Conservation (phyloP, 2,797 vertebrate species). For the Sebastes oblongus region DNA sequence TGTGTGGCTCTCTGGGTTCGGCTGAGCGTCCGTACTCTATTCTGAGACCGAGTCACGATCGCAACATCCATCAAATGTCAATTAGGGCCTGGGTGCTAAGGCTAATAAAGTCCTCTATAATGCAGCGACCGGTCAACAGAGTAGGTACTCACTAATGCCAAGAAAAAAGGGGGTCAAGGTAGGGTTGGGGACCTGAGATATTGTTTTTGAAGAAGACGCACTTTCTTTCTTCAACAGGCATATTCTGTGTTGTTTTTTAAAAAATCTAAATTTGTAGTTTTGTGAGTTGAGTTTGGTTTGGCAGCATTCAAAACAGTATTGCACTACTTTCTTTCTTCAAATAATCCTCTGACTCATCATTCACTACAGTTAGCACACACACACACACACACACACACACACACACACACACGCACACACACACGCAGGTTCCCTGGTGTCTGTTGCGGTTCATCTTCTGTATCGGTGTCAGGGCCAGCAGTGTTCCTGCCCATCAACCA, state of each 20-base stretch:
- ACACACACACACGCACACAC: not conserved
- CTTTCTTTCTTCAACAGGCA: not conserved
- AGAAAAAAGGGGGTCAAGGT: constrained; percentile 40
- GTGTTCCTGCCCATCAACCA: constrained; percentile 40
- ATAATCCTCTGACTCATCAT: not conserved
- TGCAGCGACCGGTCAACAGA: constrained; percentile 66
- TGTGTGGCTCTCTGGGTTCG: constrained; percentile 31
- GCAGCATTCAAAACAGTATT: not conserved
- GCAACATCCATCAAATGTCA: constrained; percentile 79
- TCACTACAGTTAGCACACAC: not conserved
- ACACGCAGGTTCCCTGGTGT: not conserved
- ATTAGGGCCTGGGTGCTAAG: constrained; percentile 78
- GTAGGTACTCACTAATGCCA: constrained; percentile 53
- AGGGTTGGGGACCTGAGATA: not conserved
- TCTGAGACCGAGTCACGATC: constrained; percentile 52
- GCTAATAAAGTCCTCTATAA: constrained; percentile 58
- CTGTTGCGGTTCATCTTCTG: constrained; percentile 29
- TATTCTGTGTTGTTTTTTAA: not conserved
- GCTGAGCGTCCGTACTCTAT: constrained; percentile 42
- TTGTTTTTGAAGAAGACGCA: not conserved
- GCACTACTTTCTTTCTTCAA: not conserved
- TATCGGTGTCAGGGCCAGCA: constrained; percentile 32
- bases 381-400: not conserved
- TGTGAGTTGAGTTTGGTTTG: not conserved
- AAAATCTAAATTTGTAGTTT: not conserved